Evolutionary conservation across 2,797 vertebrate species (phyloP).

Genomic region (Rhabdomys pumilio): DNA sequence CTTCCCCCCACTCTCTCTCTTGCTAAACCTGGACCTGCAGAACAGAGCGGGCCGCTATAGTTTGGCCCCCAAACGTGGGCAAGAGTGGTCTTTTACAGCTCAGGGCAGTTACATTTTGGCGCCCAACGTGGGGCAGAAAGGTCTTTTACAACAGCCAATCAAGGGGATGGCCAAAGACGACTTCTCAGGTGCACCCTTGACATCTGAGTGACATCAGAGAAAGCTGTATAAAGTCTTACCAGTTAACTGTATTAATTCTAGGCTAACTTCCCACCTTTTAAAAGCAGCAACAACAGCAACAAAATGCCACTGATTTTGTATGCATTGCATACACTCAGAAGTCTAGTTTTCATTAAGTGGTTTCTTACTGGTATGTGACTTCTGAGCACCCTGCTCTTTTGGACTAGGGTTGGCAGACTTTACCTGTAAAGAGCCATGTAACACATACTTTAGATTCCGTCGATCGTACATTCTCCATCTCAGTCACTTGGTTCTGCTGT

Average conservation of each 20-base stretch:
- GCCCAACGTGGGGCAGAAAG: too few species aligned
- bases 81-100: too few species aligned
- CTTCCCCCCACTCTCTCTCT: too few species aligned
- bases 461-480: conserved; percentile 5
- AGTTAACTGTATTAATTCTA: conserved; percentile 43
- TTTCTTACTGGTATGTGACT: not conserved
- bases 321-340: not conserved
- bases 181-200: not conserved
- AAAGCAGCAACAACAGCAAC: not conserved
- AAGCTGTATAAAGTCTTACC: conserved; percentile 34
- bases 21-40: too few species aligned
- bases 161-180: not conserved
- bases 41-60: too few species aligned
- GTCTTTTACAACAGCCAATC: not conserved
- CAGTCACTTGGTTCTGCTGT: not conserved
- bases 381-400: not conserved
- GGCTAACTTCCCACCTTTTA: not conserved
- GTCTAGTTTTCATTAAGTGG: not conserved
- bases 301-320: not conserved
- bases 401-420: not conserved
- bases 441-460: conserved; percentile 18
- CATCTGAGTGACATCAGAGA: conserved; percentile 22
- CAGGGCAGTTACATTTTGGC: too few species aligned
- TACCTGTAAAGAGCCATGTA: not conserved
- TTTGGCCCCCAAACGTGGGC: too few species aligned